Conservation (phyloP, 2,888 invertebrate genomes). For the Ochlodes sylvanus region DNA sequence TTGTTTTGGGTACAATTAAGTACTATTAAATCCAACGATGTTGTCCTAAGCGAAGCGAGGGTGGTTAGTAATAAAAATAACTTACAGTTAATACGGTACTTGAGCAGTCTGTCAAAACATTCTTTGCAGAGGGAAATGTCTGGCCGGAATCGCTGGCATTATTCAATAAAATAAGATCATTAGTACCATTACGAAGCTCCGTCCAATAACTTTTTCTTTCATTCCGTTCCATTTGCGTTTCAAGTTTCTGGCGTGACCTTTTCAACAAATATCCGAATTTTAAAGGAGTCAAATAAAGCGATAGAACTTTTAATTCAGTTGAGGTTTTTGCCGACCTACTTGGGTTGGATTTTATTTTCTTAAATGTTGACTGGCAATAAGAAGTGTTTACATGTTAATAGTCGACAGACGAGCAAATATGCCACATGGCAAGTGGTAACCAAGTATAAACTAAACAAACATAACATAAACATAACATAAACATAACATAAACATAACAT, state of each 20-base stretch:
- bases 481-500: too few species aligned
- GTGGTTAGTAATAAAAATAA: too few species aligned
- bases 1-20: too few species aligned
- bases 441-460: too few species aligned
- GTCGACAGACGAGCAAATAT: too few species aligned
- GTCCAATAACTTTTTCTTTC: conserved; percentile 20
- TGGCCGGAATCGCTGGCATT: conserved; percentile 7
- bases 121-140: background rate
- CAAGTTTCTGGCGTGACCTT: conserved; percentile 13
- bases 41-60: too few species aligned
- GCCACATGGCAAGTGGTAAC: too few species aligned
- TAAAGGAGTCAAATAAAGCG: conserved; percentile 7
- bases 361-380: too few species aligned
- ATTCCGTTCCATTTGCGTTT: conserved; percentile 11
- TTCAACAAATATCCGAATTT: conserved; percentile 26
- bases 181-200: conserved; percentile 13
- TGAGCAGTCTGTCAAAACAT: background rate
- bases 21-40: too few species aligned
- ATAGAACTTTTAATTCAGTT: conserved; percentile 8
- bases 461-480: too few species aligned
- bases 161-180: conserved; percentile 23
- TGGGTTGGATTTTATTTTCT: background rate
- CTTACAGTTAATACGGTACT: background rate
- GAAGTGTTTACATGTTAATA: too few species aligned
- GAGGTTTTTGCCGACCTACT: conserved; percentile 1